Percentiles rank a stretch among this genome's conserved stretches.
These are phyloP conservation scores for Uloborus plumipes DNA, from an alignment of 2,888 invertebrate species.

Conservation along the genomic window DNA sequence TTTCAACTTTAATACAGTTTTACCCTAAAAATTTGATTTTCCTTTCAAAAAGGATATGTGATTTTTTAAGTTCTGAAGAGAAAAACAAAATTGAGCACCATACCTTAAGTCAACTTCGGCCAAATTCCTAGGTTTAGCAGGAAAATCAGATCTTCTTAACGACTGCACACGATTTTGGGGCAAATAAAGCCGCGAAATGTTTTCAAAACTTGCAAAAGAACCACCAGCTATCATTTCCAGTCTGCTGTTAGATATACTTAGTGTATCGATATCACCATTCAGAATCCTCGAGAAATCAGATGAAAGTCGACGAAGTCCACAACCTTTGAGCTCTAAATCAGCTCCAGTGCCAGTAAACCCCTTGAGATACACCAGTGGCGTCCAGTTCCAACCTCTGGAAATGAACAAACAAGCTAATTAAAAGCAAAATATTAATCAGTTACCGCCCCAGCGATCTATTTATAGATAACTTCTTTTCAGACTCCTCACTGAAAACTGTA, in stretches of 20 bases:
- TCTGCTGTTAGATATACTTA: constrained; percentile 16
- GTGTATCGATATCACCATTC: not conserved
- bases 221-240: constrained; percentile 46
- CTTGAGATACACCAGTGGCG: constrained; percentile 17
- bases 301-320: constrained; percentile 23
- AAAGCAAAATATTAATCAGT: too few relatives aligned
- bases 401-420: too few relatives aligned
- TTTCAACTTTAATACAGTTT: too few relatives aligned
- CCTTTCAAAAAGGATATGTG: too few relatives aligned
- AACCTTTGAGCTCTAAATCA: constrained; percentile 14
- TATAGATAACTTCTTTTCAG: too few relatives aligned
- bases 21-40: too few relatives aligned
- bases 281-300: constrained; percentile 32
- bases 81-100: not conserved
- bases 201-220: constrained; percentile 29
- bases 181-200: constrained; percentile 21
- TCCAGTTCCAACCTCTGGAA: constrained; percentile 37
- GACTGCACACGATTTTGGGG: constrained; percentile 24
- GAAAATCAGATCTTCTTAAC: constrained; percentile 35
- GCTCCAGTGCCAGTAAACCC: not conserved
- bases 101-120: constrained; percentile 48
- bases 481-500: too few relatives aligned
- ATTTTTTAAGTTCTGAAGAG: not conserved
- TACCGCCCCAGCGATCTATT: too few relatives aligned
- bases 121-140: not conserved